Percentiles rank a stretch among this genome's conserved stretches.
phyloP scores from a whole-genome alignment of 1,140 invertebrate genomes.

The Zaprionus kolodkinae region DNA sequence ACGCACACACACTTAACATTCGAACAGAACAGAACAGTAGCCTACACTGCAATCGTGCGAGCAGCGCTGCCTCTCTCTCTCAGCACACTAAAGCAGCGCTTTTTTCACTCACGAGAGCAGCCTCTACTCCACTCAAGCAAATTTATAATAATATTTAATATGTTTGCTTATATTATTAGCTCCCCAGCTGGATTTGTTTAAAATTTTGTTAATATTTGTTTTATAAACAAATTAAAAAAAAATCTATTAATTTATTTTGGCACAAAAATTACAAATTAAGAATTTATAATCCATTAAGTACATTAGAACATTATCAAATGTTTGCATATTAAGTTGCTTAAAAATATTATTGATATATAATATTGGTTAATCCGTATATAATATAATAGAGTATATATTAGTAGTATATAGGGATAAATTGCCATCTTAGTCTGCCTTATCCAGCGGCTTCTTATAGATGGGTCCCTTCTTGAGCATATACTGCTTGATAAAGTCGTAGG shows the following conservation, averaged over 20 bases:
- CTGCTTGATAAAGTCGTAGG: conserved; percentile 97
- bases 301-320: neutral
- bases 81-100: too few relatives aligned
- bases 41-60: too few relatives aligned
- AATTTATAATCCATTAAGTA: conserved; percentile 2
- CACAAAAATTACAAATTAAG: conserved; percentile 8
- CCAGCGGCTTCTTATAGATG: conserved; percentile 64
- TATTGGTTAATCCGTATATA: neutral
- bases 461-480: conserved; percentile 97
- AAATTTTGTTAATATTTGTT: neutral
- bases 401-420: neutral
- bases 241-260: conserved; percentile 20
- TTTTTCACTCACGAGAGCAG: too few relatives aligned
- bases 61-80: too few relatives aligned
- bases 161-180: too few relatives aligned
- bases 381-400: neutral
- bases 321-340: neutral
- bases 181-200: neutral
- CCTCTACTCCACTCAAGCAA: too few relatives aligned
- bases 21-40: too few relatives aligned
- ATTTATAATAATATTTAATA: too few relatives aligned
- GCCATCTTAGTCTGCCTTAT: conserved; percentile 55
- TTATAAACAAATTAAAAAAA: neutral
- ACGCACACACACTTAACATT: too few relatives aligned
- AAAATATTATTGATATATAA: neutral